A percentile compares a stretch with the other conserved stretches of the same genome.
Evolutionary conservation across 2,888 invertebrate species (phyloP).

Genomic region (Frankliniella fusca): DNA sequence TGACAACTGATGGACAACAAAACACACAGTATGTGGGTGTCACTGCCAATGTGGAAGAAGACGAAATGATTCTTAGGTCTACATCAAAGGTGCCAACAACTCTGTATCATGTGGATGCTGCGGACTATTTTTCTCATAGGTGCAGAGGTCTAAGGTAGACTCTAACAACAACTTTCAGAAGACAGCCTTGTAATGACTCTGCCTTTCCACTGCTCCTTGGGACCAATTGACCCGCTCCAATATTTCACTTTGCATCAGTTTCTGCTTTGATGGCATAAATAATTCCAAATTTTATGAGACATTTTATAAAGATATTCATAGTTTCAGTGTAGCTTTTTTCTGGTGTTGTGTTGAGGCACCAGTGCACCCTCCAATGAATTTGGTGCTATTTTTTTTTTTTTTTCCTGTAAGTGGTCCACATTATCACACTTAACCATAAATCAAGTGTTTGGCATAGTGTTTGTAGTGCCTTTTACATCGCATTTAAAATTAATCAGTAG

Average conservation of each 20-base stretch:
- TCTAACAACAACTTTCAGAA: not conserved
- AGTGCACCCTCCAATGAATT: not conserved
- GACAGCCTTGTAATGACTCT: not conserved
- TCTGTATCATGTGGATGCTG: constrained; percentile 22
- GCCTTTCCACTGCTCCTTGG: not conserved
- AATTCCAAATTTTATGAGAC: not conserved
- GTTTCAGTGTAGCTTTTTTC: no score
- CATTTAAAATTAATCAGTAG: constrained; percentile 20
- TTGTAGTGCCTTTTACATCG: constrained; percentile 20
- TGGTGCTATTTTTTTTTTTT: not conserved
- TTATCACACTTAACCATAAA: constrained; percentile 6
- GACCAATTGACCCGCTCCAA: not conserved
- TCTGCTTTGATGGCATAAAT: not conserved
- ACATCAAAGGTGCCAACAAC: constrained; percentile 7
- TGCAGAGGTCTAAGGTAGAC: not conserved
- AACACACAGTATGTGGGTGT: constrained; percentile 5
- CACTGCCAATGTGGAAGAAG: constrained; percentile 18
- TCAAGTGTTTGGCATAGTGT: constrained; percentile 12
- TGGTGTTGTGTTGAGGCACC: not conserved
- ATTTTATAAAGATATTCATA: not conserved
- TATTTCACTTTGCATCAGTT: not conserved
- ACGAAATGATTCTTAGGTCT: not conserved
- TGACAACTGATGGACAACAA: constrained; percentile 15
- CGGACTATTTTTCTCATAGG: not conserved
- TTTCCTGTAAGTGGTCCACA: constrained; percentile 15